Base-by-base conservation (phyloP, 2,797 vertebrate species). In the Coilia nasus region DNA sequence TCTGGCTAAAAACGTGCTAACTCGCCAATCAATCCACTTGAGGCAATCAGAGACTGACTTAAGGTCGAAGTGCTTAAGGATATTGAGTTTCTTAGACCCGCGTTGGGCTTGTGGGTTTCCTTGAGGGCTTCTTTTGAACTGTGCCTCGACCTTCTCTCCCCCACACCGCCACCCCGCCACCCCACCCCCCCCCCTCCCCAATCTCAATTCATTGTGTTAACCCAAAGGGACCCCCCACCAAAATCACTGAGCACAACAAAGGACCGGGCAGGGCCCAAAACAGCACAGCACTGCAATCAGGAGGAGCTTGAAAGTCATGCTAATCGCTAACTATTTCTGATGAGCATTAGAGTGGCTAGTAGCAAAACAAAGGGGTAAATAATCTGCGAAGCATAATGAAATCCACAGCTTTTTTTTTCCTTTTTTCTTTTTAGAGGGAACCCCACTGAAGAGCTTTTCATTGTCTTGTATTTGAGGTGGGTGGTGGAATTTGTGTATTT, bases 341-440 rank as follows among this genome's bases (percentile, higher is more conserved):
- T 94, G 95, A 93, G 95, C 94, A 95, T 95, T 96, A 95, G 95
- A 95, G 94, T 94, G 94, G 95, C 94, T 94, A 94, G 94, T 91
- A 91, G 93, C 94, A 93, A 95, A 96, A 96, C 95, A 96, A 96
- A 96, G 93, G 95, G 94, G 95, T 96, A 95, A 96, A 96, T 96
- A 96, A 96, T 95, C 95, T 94, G 94, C 95, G 94, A 94, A 96
- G 95, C 93, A 91, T 92, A 95, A 96, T 95, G 93, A 94, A 94
- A 95, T 95, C 92, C 91, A 90, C 44, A 85, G 90, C 92, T 87
- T 93, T 92, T 94, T 44, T 44, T 11, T 35, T n/a, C 17, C 62
- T 2, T 19, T 10, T 9, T 67, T 25, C 19, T 78, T 78, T 78
- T 17, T 21, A 31, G 92, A 95, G 92, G 93, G 92, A 94, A 91